Evolutionary conservation across 64 coral and sea anemone species (phyloP).

Genomic region (Montipora cactus): DNA sequence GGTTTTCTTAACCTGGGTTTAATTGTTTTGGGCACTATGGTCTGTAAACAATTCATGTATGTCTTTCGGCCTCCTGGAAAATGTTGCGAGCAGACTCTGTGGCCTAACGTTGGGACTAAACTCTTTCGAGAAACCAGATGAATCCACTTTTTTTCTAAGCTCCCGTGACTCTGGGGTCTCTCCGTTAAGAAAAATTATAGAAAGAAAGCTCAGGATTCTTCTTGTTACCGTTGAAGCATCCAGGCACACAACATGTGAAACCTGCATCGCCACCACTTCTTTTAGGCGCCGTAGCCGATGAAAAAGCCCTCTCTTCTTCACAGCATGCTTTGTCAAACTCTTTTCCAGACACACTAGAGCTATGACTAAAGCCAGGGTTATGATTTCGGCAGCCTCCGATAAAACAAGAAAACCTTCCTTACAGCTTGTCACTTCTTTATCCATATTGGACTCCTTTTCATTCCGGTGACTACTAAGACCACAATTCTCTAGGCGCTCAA

Average conservation of each 20-base stretch:
- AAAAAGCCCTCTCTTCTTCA: not conserved
- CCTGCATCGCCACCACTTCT: not conserved
- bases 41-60: not conserved
- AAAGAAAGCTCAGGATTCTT: constrained; percentile 45
- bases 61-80: constrained; percentile 28
- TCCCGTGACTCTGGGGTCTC: constrained; percentile 13
- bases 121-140: constrained; percentile 16
- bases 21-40: not conserved
- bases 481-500: constrained; percentile 13
- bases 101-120: not conserved
- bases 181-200: constrained; percentile 41
- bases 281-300: not conserved
- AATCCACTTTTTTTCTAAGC: constrained; percentile 49
- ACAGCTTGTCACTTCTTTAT: not conserved
- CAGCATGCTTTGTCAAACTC: not conserved
- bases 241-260: constrained; percentile 70
- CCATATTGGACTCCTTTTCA: not conserved
- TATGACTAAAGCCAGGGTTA: constrained; percentile 9
- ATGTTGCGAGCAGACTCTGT: constrained; percentile 42
- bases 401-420: not conserved
- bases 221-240: constrained; percentile 57
- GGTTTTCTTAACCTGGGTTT: not conserved
- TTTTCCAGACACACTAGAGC: not conserved
- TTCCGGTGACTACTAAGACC: constrained; percentile 26
- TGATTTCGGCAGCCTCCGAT: not conserved